Percentiles rank a stretch among this genome's conserved stretches.
phyloP scores from a whole-genome alignment of 1,140 invertebrate species.

The Drosophila nasuta region DNA sequence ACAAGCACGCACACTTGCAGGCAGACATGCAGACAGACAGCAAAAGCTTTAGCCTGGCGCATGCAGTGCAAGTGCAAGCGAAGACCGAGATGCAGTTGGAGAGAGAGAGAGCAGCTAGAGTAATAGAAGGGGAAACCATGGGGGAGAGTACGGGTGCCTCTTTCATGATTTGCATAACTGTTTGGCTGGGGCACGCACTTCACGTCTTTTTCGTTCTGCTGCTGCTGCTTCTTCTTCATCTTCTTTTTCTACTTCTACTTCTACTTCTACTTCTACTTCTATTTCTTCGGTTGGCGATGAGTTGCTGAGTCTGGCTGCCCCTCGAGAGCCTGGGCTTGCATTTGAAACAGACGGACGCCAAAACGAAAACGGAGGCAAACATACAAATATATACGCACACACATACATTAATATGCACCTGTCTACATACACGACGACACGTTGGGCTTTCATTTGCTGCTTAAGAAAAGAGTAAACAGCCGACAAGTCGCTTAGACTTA shows the following conservation, averaged over 20 bases:
- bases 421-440: conserved; percentile 71
- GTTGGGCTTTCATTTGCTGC: conserved; percentile 72
- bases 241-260: no score
- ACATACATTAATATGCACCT: conserved; percentile 56
- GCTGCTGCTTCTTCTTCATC: not conserved
- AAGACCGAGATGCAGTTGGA: not conserved
- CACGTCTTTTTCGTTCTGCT: conserved; percentile 50
- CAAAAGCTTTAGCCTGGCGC: conserved; percentile 28
- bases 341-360: conserved; percentile 59
- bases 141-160: conserved; percentile 38
- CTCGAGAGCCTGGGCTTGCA: conserved; percentile 46
- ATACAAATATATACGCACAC: conserved; percentile 35
- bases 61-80: conserved; percentile 1
- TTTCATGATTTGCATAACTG: conserved; percentile 76
- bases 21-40: not conserved
- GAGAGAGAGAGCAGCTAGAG: not conserved
- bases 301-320: conserved; percentile 8
- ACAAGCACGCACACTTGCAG: not conserved
- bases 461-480: conserved; percentile 68
- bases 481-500: conserved; percentile 41
- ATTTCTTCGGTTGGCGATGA: not conserved
- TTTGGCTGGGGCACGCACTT: conserved; percentile 62
- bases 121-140: not conserved
- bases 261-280: no score
- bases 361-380: conserved; percentile 69